phyloP scores from a whole-genome alignment of 64 coral and sea anemone genomes.

The Cladopsammia gracilis region DNA sequence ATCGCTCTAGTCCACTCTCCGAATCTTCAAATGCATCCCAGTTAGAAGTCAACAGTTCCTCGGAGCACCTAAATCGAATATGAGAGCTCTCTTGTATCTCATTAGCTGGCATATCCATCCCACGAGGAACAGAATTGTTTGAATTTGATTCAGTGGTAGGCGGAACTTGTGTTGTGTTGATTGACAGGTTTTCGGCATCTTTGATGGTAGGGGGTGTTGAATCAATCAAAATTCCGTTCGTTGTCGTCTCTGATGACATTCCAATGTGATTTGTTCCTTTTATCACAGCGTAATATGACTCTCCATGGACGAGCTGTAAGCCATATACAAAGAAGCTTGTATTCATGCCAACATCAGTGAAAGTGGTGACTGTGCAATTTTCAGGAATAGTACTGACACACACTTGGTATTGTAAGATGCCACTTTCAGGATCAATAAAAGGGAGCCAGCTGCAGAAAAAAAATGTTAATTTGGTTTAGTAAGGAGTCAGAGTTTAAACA shows the following conservation, averaged over 20 bases:
- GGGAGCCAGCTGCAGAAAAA: conserved; percentile 56
- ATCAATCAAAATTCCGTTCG: conserved; percentile 73
- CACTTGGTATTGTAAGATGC: conserved; percentile 69
- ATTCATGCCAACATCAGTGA: conserved; percentile 27
- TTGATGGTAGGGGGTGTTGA: conserved; percentile 53
- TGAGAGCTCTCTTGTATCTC: background rate
- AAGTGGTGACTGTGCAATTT: conserved; percentile 44
- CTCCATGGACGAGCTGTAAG: conserved; percentile 60
- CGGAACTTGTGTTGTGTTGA: background rate
- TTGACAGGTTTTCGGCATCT: background rate
- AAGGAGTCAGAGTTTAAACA: too few relatives aligned
- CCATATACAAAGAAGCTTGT: conserved; percentile 64
- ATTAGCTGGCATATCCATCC: background rate
- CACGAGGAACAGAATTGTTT: conserved; percentile 7
- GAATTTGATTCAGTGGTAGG: background rate
- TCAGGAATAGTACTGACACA: conserved; percentile 49
- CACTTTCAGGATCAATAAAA: conserved; percentile 78
- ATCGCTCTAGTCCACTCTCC: conserved; percentile 68
- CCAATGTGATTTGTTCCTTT: conserved; percentile 72
- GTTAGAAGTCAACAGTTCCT: conserved; percentile 74
- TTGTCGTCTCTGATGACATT: conserved; percentile 40
- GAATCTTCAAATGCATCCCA: conserved; percentile 92
- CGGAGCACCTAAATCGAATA: conserved; percentile 78
- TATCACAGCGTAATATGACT: conserved; percentile 69
- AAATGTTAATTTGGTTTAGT: background rate